Conservation (phyloP, 2,113 vertebrate species). For the Glaucomys volans region DNA sequence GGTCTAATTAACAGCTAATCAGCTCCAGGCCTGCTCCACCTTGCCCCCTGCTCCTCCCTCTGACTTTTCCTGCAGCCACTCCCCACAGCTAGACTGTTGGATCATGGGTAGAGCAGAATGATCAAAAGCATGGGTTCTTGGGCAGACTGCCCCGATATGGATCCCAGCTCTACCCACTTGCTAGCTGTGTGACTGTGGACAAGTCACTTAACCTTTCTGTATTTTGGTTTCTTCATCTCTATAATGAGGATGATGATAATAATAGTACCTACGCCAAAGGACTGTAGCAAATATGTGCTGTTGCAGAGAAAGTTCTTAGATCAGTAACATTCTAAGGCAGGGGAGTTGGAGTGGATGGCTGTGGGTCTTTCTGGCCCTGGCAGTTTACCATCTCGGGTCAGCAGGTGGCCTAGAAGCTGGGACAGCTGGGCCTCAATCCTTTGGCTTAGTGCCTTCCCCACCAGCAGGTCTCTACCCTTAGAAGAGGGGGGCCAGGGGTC, state of each 20-base stretch:
- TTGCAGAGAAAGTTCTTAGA: not conserved
- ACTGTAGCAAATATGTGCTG: not conserved
- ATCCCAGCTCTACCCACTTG: not conserved
- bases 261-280: not conserved
- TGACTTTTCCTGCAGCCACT: not conserved
- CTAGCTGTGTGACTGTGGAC: not conserved
- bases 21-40: too few relatives aligned
- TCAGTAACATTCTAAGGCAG: not conserved
- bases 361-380: not conserved
- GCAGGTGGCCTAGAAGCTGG: not conserved
- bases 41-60: not conserved
- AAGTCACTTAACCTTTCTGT: not conserved
- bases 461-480: not conserved
- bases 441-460: not conserved
- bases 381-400: not conserved
- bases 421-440: not conserved
- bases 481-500: not conserved
- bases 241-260: not conserved
- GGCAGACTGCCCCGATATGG: not conserved
- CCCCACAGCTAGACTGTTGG: fast-evolving
- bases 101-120: not conserved
- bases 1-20: not conserved
- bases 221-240: not conserved
- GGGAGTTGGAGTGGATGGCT: not conserved
- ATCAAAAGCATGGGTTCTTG: not conserved